Evolutionary conservation across 1,140 invertebrate genomes (phyloP), one percentile per base, ranked within the genome.

Genomic region (Akabosia matsudoensis): DNA sequence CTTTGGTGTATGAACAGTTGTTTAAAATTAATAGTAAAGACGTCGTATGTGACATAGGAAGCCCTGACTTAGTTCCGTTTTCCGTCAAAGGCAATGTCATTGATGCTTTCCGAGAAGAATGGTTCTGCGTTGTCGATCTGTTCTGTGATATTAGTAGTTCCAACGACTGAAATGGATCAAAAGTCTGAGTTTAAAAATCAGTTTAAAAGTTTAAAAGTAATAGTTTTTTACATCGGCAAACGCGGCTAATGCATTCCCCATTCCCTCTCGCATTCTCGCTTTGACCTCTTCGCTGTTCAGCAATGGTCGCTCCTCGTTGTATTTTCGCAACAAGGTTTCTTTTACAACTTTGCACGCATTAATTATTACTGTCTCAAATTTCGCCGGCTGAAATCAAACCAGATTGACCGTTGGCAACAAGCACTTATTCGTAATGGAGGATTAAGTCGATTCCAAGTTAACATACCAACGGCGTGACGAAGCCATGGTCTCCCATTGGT

Each of bases 321-420:
- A 90, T 86, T 84, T 84, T 76, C 89, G 88, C 26, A 96, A 86
- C 73, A 95, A 93, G 30, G 92, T 92, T 83, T 96, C 93, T 83
- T 95, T 91, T 31, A 96, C 91, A 45, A 94, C 88, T 78, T 93
- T 92, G 2, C 96, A 86, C 1, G 93, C 91, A 80, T 97, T 93
- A 80, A 90, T 88, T 3, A 97, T 87, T 81, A 93, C 90, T 76
- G 91, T 88, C 84, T 97, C 93, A 83, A 96, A 92, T 16, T 93
- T 84, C 14, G 90, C 88, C n/a, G 96, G 96, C 91, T 96, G 81
- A 51, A 84, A 85, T 64, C 18, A 64, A 10, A 64, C 61, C 13
- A 64, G 24, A 64, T 64, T 64, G 24, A n/a, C n/a, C n/a, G n/a
- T n/a, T n/a, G n/a, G n/a, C 26, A 28, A 24, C 18, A 28, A n/a